phyloP scores from a whole-genome alignment of 2,888 invertebrate genomes.

The Cephonodes hylas region DNA sequence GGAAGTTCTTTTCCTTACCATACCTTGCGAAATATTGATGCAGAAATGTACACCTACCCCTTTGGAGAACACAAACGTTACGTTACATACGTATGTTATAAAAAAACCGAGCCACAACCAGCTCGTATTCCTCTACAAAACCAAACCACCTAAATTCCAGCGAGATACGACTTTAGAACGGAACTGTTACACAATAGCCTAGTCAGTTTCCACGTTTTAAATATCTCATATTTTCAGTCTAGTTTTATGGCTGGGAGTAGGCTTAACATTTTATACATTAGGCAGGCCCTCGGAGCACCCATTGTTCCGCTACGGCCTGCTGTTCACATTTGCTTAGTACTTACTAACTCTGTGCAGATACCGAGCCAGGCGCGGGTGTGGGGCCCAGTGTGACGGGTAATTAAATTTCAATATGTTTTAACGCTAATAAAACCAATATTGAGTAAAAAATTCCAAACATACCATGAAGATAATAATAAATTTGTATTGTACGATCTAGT shows the following conservation, averaged over 20 bases:
- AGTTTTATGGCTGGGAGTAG: neutral
- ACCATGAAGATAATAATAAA: no score
- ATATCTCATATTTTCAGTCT: neutral
- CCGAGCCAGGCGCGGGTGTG: neutral
- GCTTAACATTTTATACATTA: neutral
- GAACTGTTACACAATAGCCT: neutral
- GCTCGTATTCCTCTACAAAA: no score
- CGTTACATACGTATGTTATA: no score
- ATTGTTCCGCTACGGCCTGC: neutral
- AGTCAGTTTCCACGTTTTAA: neutral
- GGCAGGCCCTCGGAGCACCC: neutral
- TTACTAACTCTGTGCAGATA: neutral
- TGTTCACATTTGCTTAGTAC: neutral
- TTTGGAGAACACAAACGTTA: no score
- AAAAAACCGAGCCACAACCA: no score
- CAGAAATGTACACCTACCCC: no score
- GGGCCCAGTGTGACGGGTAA: neutral
- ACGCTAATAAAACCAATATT: neutral
- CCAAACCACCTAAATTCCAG: no score
- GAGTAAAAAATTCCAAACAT: no score
- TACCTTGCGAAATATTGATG: no score
- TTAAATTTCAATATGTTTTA: neutral
- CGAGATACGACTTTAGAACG: neutral
- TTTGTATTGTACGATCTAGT: no score
- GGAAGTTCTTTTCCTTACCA: no score